Conservation (phyloP, 1,140 invertebrate genomes). For the Achatina immaculata region DNA sequence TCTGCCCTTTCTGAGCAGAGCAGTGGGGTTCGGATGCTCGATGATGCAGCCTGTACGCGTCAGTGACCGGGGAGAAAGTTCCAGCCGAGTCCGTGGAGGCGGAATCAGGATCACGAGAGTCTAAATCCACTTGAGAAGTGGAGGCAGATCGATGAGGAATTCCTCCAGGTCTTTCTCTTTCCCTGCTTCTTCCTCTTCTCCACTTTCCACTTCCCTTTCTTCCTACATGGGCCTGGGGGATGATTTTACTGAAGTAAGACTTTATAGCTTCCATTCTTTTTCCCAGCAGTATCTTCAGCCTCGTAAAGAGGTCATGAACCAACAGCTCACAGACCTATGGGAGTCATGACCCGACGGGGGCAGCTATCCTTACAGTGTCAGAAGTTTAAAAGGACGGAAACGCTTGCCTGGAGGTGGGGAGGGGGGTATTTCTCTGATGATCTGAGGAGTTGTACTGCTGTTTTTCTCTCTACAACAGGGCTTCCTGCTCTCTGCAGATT, state of each 20-base stretch:
- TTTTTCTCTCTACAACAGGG: too few species aligned
- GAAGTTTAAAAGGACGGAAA: too few species aligned
- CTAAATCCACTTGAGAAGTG: slow-evolving; percentile 29
- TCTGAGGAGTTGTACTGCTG: too few species aligned
- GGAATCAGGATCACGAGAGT: slow-evolving; percentile 12
- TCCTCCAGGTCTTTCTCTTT: not conserved
- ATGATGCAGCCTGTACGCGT: not conserved
- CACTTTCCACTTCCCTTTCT: slow-evolving; percentile 39
- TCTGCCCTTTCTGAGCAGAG: slow-evolving; percentile 11
- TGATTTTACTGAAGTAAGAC: slow-evolving; percentile 45
- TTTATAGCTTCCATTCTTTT: slow-evolving; percentile 43
- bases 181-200: slow-evolving; percentile 22
- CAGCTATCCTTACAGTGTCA: too few species aligned
- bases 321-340: too few species aligned
- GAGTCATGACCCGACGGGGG: too few species aligned
- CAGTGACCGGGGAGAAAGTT: slow-evolving; percentile 33
- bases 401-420: too few species aligned
- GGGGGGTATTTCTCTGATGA: too few species aligned
- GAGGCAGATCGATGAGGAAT: slow-evolving; percentile 19
- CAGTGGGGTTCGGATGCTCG: slow-evolving; percentile 32
- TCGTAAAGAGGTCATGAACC: too few species aligned
- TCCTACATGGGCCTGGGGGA: slow-evolving; percentile 33
- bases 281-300: too few species aligned
- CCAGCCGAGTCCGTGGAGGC: not conserved
- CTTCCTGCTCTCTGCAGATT: too few species aligned